Evolutionary conservation across 2,797 vertebrate species (phyloP).

Genomic region (Xenentodon cancila): DNA sequence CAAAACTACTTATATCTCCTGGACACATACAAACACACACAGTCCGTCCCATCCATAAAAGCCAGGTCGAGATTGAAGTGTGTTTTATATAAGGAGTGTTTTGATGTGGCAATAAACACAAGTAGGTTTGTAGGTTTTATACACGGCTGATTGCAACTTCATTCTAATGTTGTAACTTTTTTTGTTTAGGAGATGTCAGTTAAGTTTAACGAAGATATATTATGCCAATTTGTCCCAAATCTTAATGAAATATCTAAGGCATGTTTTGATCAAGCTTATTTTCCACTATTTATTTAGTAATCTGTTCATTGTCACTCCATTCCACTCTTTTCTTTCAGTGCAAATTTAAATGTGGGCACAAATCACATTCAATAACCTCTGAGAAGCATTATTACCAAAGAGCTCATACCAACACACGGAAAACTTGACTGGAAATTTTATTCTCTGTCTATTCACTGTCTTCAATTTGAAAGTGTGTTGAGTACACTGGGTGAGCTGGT

Average conservation of each 20-base stretch:
- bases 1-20: slow-evolving; percentile 83
- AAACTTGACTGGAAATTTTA: no score
- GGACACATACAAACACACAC: slow-evolving; percentile 57
- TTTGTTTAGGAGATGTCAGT: not conserved
- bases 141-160: not conserved
- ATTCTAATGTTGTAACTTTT: not conserved
- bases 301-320: no score
- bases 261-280: no score
- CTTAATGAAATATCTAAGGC: no score
- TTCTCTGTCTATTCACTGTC: slow-evolving; percentile 5
- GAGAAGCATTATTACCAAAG: no score
- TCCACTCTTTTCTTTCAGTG: no score
- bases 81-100: slow-evolving; percentile 13
- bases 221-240: no score
- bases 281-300: no score
- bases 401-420: no score
- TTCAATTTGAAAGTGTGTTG: slow-evolving; percentile 10
- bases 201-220: not conserved
- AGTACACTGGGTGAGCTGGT: not conserved
- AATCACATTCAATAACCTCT: no score
- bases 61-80: slow-evolving; percentile 12
- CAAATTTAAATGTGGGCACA: no score
- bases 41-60: slow-evolving; percentile 40
- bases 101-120: not conserved
- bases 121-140: not conserved